Conservation (phyloP, 2,888 invertebrate species). For the Pachydiplax longipennis region DNA sequence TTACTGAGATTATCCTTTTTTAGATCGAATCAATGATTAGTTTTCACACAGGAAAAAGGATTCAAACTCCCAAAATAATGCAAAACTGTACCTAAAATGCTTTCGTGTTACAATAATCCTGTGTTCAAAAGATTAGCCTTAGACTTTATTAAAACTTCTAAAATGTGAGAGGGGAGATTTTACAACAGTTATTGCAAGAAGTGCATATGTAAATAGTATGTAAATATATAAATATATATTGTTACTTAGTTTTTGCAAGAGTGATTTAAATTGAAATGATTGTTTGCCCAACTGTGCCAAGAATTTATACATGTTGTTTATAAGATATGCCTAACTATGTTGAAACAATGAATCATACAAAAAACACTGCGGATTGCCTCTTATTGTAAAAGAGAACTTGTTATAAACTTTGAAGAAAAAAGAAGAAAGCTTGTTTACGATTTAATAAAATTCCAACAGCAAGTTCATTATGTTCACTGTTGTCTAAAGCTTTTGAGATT, state of each 20-base stretch:
- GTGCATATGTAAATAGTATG: slow-evolving; percentile 25
- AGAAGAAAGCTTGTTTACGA: slow-evolving; percentile 10
- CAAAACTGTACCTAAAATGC: background rate
- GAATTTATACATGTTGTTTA: slow-evolving; percentile 43
- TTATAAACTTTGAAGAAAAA: slow-evolving; percentile 13
- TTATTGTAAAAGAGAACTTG: slow-evolving; percentile 21
- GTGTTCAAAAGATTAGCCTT: background rate
- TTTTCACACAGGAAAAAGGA: background rate
- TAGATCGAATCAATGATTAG: slow-evolving; percentile 15
- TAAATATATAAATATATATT: slow-evolving; percentile 24
- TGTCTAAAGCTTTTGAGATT: slow-evolving; percentile 1
- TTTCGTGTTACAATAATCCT: background rate
- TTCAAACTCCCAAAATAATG: background rate
- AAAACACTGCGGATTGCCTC: slow-evolving; percentile 26
- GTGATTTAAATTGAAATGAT: slow-evolving; percentile 26
- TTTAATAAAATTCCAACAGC: background rate
- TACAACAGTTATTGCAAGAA: background rate
- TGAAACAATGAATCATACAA: background rate
- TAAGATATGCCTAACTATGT: slow-evolving; percentile 38
- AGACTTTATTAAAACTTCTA: slow-evolving; percentile 1
- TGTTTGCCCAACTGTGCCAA: slow-evolving; percentile 42
- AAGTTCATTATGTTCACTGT: slow-evolving; percentile 19
- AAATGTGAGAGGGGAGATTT: background rate
- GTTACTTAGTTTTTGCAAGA: slow-evolving; percentile 39
- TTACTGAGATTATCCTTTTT: background rate